Base-by-base conservation (phyloP, 1,140 invertebrate species). In the Zaprionus nigranus region DNA sequence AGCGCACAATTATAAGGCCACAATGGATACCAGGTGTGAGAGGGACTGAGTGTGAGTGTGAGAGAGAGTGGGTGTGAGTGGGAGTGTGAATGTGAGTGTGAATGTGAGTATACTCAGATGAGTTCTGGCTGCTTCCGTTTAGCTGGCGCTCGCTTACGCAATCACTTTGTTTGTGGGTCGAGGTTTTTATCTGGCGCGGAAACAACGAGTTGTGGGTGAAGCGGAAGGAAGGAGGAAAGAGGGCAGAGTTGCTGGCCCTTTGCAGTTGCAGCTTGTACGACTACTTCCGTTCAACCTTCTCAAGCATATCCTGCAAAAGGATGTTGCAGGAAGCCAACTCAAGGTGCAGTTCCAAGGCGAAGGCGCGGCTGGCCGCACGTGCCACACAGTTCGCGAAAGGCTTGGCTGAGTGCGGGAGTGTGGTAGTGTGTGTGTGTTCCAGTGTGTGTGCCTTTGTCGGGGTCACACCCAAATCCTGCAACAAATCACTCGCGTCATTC, bases 381-480 rank as follows among this genome's bases (percentile, higher is more conserved):
- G 69, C 53, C 72, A 53, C 40, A 46, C 51, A 54, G 67, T 65
- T 56, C 62, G 64, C 60, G 51, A 88, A 87, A 87, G 83, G 83
- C 84, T 87, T 88, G 83, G 73, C 80, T 34, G n/a, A 3, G 30
- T n/a, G 15, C n/a, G 17, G 17, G 20, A 5, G 17, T 51, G 46
- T 49, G 43, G 20, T 20, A 20, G 62, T 49, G 54, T 59, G 34
- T 22, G 6, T 34, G 3, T 54, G 20, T 61, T 15, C 26, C 1
- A 38, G 11, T 28, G 3, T 58, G n/a, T 56, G 34, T 43, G 34
- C 15, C 22, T 40, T 20, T 57, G 36, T 46, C 5, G 17, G 6
- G 11, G 60, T 3, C 84, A 75, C 84, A 81, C 84, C 84, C 71
- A 65, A 65, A 82, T 88, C 84, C 85, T 84, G 77, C 6, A 59